Base-by-base conservation (phyloP, 2,888 invertebrate species). In the Cosmopolites sordidus region DNA sequence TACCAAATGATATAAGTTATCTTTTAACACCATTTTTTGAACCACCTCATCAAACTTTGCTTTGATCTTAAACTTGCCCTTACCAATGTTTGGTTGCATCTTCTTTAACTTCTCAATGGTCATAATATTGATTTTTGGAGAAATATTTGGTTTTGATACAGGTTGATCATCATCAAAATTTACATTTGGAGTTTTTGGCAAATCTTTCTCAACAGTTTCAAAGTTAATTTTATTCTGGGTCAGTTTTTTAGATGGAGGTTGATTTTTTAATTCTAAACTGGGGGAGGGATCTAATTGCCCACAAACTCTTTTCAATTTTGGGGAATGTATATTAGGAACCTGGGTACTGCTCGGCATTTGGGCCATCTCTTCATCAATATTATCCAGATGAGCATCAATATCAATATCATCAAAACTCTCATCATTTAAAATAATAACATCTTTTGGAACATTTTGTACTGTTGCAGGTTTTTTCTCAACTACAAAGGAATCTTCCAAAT, bases 41-140 rank as follows among this genome's bases (percentile, higher is more conserved):
- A 79, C 62, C 12, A 83, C 67, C 44, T 71, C 75, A 64, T 78
- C 74, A 49, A 83, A 78, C 64, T 79, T 80, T 0, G 76, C 84
- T 64, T 78, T 80, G 0, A 84, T 76, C 58, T 71, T 78, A 54
- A 77, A 81, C 16, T 74, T 76, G 50, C 74, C 77, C 0, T 75
- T 75, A 1, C 59, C 63, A 51, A 68, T 75, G 11, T 73, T 71
- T 8, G 57, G 59, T 12, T 59, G 52, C 16, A 62, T 61, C 44
- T 66, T 59, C 37, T 61, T 43, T 15, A 69, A 54, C 51, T 66
- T 62, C 16, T 56, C 58, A 50, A 67, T 61, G 16, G 61, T 43
- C 33, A 64, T 51, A 33, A 63, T 16, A n/a, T 59, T 54, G 14
- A 50, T 15, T 47, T 54, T 58, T 48, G 37, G 46, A 30, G 42